Percentiles rank a stretch among this genome's conserved stretches.
These are phyloP conservation scores for Bruchidius siliquastri DNA, from an alignment of 2,888 invertebrate genomes.

Conservation along the genomic window DNA sequence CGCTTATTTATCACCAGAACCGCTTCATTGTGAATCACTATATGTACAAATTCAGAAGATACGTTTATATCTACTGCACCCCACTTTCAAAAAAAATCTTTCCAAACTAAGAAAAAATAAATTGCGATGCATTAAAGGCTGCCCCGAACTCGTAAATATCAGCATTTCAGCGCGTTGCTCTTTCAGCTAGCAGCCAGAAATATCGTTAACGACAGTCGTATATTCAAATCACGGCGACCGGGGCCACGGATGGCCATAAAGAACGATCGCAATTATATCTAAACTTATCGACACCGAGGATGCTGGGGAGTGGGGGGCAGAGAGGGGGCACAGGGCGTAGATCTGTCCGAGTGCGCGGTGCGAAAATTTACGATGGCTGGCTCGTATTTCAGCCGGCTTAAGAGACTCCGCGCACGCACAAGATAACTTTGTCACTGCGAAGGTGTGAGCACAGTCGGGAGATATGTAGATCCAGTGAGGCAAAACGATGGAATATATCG, in stretches of 20 bases:
- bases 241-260: conserved; percentile 27
- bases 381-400: conserved; percentile 9
- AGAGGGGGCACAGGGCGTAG: conserved; percentile 5
- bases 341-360: conserved; percentile 7
- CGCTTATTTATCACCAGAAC: no score
- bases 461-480: background rate
- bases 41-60: no score
- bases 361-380: conserved; percentile 10
- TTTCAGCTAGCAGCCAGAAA: conserved; percentile 15
- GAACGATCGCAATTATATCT: conserved; percentile 30
- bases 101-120: background rate
- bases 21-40: no score
- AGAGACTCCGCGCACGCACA: conserved; percentile 12
- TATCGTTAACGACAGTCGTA: conserved; percentile 26
- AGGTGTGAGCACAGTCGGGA: background rate
- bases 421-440: conserved; percentile 1
- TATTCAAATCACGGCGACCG: conserved; percentile 28
- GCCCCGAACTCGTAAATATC: background rate
- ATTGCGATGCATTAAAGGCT: background rate
- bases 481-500: background rate
- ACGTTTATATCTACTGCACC: background rate
- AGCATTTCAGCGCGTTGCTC: background rate
- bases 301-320: background rate
- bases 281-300: conserved; percentile 19
- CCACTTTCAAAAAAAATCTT: background rate